Percentiles rank a stretch among this genome's conserved stretches.
phyloP scores from a whole-genome alignment of 2,113 vertebrate genomes.

The Pycnonotus jocosus region DNA sequence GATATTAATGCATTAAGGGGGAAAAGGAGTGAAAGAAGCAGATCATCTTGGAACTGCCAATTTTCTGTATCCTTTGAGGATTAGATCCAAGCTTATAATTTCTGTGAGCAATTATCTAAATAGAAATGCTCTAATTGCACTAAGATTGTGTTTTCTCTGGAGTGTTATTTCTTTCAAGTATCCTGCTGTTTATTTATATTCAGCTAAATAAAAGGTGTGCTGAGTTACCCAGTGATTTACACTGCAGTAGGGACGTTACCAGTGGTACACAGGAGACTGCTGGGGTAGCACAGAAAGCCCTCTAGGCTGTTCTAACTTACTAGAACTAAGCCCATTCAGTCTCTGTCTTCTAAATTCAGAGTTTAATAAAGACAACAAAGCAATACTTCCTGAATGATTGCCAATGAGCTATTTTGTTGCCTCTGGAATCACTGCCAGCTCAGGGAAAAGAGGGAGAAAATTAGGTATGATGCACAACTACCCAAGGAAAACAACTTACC shows the following conservation, averaged over 20 bases:
- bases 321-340: conserved; percentile 10
- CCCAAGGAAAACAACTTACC: not conserved
- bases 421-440: not conserved
- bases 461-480: not conserved
- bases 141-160: conserved; percentile 63
- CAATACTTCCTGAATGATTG: conserved; percentile 7
- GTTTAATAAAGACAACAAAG: conserved; percentile 50
- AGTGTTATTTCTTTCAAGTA: conserved; percentile 59
- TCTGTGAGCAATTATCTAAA: conserved; percentile 68
- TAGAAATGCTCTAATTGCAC: conserved; percentile 70
- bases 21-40: not conserved
- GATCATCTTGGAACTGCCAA: conserved; percentile 33
- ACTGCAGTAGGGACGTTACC: not conserved
- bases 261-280: not conserved
- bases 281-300: conserved; percentile 2
- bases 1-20: not conserved
- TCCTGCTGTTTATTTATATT: conserved; percentile 67
- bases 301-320: conserved; percentile 14
- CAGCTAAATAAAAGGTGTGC: conserved; percentile 58
- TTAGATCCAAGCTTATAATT: conserved; percentile 62
- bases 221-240: conserved; percentile 35
- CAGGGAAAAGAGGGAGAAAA: not conserved
- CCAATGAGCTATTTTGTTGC: conserved; percentile 18
- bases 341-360: conserved; percentile 8
- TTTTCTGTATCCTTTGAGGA: conserved; percentile 57